These are phyloP conservation scores for Drosophila maculinotata DNA, from an alignment of 2,888 invertebrate species.

Conservation along the genomic window DNA sequence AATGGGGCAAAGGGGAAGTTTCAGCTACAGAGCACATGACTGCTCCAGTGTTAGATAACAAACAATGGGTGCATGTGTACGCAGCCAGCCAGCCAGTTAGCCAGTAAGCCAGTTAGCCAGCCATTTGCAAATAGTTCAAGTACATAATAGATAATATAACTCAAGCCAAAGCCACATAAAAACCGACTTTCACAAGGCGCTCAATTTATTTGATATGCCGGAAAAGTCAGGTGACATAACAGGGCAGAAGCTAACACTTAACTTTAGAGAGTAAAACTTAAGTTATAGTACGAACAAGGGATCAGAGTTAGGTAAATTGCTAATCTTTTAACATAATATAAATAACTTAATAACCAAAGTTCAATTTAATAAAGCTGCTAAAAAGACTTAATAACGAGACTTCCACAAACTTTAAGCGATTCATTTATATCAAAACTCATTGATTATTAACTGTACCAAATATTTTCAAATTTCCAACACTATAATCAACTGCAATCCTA, in stretches of 20 bases:
- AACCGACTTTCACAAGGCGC: slow-evolving; percentile 22
- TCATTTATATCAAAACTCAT: too few relatives aligned
- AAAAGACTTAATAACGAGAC: background rate
- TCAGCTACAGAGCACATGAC: slow-evolving; percentile 17
- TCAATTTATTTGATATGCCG: slow-evolving; percentile 38
- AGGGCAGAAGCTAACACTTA: background rate
- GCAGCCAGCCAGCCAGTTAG: slow-evolving; percentile 13
- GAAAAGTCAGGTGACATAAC: slow-evolving; percentile 31
- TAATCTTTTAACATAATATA: too few relatives aligned
- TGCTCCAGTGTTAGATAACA: slow-evolving; percentile 41
- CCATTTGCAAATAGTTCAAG: slow-evolving; percentile 6
- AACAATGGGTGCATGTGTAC: slow-evolving; percentile 27
- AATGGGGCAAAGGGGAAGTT: background rate
- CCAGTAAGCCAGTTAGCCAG: too few relatives aligned
- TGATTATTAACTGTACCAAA: background rate
- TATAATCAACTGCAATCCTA: slow-evolving; percentile 5
- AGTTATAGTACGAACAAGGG: background rate
- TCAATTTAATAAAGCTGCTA: background rate
- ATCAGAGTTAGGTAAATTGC: too few relatives aligned
- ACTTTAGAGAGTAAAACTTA: background rate
- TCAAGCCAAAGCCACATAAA: slow-evolving; percentile 18
- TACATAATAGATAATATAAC: slow-evolving; percentile 15
- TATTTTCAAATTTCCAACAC: background rate
- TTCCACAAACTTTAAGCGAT: background rate
- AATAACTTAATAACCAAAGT: too few relatives aligned